phyloP scores from a whole-genome alignment of 2,797 vertebrate genomes.

The Melanogrammus aeglefinus region DNA sequence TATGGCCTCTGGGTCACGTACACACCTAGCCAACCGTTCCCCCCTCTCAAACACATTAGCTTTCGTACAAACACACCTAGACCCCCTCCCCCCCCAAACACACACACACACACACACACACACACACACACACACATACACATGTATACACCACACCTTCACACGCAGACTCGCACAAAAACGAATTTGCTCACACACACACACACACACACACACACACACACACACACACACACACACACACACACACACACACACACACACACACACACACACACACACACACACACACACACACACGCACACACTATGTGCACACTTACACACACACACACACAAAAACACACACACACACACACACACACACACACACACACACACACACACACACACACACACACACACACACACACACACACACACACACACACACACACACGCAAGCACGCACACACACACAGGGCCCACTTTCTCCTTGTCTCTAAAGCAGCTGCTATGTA shows the following conservation, averaged over 20 bases:
- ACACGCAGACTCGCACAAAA: slow-evolving; percentile 41
- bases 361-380: slow-evolving; percentile 44
- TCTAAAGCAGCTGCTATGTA: slow-evolving; percentile 56
- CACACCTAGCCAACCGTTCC: slow-evolving; percentile 46
- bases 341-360: slow-evolving; percentile 27
- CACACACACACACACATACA: slow-evolving; percentile 36
- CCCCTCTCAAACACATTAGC: slow-evolving; percentile 45
- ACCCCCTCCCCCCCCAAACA: background rate
- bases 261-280: slow-evolving; percentile 46
- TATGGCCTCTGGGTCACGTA: slow-evolving; percentile 55
- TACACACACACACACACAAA: slow-evolving; percentile 16
- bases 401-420: slow-evolving; percentile 39
- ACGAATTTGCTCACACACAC: slow-evolving; percentile 16
- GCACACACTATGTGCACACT: slow-evolving; percentile 26
- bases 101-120: slow-evolving; percentile 27
- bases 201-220: background rate
- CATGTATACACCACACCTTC: slow-evolving; percentile 34
- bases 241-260: slow-evolving; percentile 29
- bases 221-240: slow-evolving; percentile 13
- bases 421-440: slow-evolving; percentile 41
- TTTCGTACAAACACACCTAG: slow-evolving; percentile 33
- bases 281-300: slow-evolving; percentile 44
- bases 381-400: slow-evolving; percentile 47
- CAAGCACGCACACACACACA: slow-evolving; percentile 8
- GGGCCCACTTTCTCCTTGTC: slow-evolving; percentile 36